Percentiles rank a stretch among this genome's conserved stretches.
Conservation (phyloP, 1,140 invertebrate species). For the Brachionus paranguensis region DNA sequence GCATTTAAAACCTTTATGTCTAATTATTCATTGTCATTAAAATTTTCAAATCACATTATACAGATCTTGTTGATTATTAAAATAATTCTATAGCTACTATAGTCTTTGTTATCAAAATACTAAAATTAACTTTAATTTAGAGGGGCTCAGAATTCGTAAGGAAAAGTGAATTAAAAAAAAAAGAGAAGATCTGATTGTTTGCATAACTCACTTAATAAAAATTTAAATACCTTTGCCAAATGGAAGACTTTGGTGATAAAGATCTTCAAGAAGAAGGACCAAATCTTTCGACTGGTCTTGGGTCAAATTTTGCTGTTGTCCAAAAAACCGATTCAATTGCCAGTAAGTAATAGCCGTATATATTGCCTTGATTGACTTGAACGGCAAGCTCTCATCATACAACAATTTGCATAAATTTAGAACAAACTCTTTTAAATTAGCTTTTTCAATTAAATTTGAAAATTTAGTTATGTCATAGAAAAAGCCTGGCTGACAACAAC, state of each 20-base stretch:
- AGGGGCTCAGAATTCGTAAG: too few relatives aligned
- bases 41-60: too few relatives aligned
- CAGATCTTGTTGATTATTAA: too few relatives aligned
- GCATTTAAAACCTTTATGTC: too few relatives aligned
- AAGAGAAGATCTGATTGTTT: not conserved
- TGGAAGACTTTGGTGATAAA: not conserved
- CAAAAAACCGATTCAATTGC: constrained; percentile 24
- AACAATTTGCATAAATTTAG: not conserved
- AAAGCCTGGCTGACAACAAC: not conserved
- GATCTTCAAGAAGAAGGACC: not conserved
- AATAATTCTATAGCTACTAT: too few relatives aligned
- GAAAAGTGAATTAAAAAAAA: too few relatives aligned
- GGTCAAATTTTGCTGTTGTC: not conserved
- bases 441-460: not conserved
- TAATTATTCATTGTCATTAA: too few relatives aligned
- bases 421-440: not conserved
- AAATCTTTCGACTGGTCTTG: not conserved
- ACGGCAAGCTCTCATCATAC: not conserved
- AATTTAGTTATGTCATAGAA: constrained; percentile 19
- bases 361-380: not conserved
- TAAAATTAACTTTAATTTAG: too few relatives aligned
- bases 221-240: constrained; percentile 8
- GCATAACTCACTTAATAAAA: not conserved
- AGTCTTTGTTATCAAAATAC: too few relatives aligned
- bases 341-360: not conserved